phyloP scores from a whole-genome alignment of 1,140 invertebrate genomes.

The Lasioglossum albipes region DNA sequence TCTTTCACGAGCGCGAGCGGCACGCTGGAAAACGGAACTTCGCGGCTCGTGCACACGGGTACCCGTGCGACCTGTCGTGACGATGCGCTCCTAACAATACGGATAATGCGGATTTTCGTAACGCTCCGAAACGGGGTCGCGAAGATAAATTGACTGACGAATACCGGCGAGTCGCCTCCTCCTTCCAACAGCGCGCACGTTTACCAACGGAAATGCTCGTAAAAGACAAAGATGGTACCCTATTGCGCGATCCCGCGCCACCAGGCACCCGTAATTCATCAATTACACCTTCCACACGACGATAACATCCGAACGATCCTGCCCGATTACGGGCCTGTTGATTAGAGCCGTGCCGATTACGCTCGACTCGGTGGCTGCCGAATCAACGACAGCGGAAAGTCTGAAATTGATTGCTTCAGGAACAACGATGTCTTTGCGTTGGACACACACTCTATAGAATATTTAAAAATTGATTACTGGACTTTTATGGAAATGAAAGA shows the following conservation, averaged over 20 bases:
- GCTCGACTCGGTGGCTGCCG: too few relatives aligned
- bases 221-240: conserved; percentile 6
- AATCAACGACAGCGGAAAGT: too few relatives aligned
- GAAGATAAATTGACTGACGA: conserved; percentile 37
- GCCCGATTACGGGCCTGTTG: background rate
- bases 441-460: too few relatives aligned
- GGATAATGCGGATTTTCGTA: conserved; percentile 54
- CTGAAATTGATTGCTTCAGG: too few relatives aligned
- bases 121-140: conserved; percentile 50
- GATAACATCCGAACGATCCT: background rate
- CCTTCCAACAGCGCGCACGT: background rate
- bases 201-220: conserved; percentile 21
- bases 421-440: too few relatives aligned
- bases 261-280: background rate
- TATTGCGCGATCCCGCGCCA: background rate
- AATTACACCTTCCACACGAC: background rate
- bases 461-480: too few relatives aligned
- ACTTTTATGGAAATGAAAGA: too few relatives aligned
- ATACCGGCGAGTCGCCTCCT: conserved; percentile 1
- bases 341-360: background rate
- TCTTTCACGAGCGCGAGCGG: conserved; percentile 47
- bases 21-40: conserved; percentile 64
- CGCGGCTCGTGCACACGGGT: conserved; percentile 57
- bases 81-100: conserved; percentile 60
- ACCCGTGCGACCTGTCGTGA: conserved; percentile 62